Percentiles rank a stretch among this genome's conserved stretches.
Evolutionary conservation across 1,140 invertebrate species (phyloP).

Genomic region (Drosophila seguyi): DNA sequence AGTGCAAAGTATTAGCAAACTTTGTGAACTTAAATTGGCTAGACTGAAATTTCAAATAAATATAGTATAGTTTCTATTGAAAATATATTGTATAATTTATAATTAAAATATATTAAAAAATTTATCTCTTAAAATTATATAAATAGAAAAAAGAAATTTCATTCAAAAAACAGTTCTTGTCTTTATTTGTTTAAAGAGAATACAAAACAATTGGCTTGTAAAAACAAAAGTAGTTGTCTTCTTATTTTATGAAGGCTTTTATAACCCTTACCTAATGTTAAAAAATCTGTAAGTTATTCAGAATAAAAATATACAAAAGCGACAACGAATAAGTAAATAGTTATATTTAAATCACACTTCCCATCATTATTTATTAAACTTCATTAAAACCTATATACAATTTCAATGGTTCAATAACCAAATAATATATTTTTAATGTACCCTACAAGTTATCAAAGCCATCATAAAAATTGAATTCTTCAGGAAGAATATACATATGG

Average conservation of each 20-base stretch:
- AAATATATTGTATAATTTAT: too few relatives aligned
- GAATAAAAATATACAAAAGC: too few relatives aligned
- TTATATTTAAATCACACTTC: neutral
- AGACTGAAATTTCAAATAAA: too few relatives aligned
- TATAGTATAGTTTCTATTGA: too few relatives aligned
- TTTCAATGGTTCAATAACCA: neutral
- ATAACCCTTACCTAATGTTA: neutral
- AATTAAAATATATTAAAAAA: neutral
- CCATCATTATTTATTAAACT: neutral
- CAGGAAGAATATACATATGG: conserved; percentile 1
- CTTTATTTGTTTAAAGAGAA: neutral
- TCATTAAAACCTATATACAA: too few relatives aligned
- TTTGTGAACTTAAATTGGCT: too few relatives aligned
- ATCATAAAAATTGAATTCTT: neutral
- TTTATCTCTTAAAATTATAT: neutral
- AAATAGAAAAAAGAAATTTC: neutral
- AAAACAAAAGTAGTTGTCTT: neutral
- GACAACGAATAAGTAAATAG: too few relatives aligned
- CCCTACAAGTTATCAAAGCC: neutral
- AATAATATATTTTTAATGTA: neutral
- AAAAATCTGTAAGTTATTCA: neutral
- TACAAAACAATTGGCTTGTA: neutral
- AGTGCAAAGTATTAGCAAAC: neutral
- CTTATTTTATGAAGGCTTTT: neutral
- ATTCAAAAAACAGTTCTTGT: neutral